Evolutionary conservation across 2,888 invertebrate species (phyloP), one percentile per base, ranked within the genome.

Genomic region (Neocrepidodera transversa): DNA sequence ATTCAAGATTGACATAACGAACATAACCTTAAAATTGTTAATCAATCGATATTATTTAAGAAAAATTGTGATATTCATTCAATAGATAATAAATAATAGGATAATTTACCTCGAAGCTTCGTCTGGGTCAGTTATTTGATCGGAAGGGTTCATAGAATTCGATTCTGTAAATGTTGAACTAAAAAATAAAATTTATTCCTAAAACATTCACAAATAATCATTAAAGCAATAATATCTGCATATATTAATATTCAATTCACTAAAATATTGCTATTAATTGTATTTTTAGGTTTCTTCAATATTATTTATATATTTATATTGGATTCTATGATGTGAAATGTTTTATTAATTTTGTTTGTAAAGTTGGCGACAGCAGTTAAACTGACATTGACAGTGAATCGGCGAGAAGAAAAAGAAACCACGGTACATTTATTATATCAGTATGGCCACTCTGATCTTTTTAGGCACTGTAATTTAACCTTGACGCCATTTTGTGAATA

Each of bases 31-130:
- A 47, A 67, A 62, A 47, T 6, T 11, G 16, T 32, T 36, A 32
- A 38, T 48, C 23, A 53, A 52, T 53, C 42, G 38, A 58, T 42
- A 40, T 20, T 49, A 57, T 43, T 10, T 11, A 3, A 11, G 36
- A 18, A 55, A 36, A 14, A 47, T 8, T 17, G n/a, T 13, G 18
- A 35, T 18, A 26, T 26, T 17, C 49, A 23, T 48, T 23, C 14
- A 23, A 20, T 1, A 7, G n/a, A 20, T 40, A 38, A 42, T 26
- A 5, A 20, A 42, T 42, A 8, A 20, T 42, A 23, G 10, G 4
- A 47, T 32, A 43, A 51, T 43, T 67, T 79, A 82, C 83, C 82
- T 81, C 78, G 82, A 81, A 82, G 82, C 80, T 78, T 81, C 82
- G 80, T 80, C 82, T 77, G 78, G 76, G 71, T 73, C 75, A 68